Conservation (phyloP, 2,888 invertebrate genomes). For the Eueremaeus valkanovi region DNA sequence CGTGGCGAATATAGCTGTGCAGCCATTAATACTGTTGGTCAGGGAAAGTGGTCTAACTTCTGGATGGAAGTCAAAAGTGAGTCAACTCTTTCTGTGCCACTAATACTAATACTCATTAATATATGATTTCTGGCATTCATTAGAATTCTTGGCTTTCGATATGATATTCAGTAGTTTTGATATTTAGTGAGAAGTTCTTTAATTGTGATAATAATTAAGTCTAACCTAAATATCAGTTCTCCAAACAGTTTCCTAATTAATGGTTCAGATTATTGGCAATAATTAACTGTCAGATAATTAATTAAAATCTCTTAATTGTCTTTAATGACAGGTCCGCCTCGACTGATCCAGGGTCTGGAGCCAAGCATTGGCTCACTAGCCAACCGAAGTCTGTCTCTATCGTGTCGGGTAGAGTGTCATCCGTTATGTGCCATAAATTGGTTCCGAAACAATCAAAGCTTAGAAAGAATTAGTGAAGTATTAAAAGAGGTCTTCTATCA, state of each 20-base stretch:
- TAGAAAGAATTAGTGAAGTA: conserved; percentile 40
- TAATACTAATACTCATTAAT: too few relatives aligned
- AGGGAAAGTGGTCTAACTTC: conserved; percentile 65
- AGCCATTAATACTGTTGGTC: conserved; percentile 78
- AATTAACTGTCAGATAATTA: background rate
- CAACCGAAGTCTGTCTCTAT: conserved; percentile 66
- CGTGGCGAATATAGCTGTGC: conserved; percentile 84
- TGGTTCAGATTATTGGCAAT: background rate
- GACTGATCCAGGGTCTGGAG: conserved; percentile 75
- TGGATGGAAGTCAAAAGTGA: conserved; percentile 46
- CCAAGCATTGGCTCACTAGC: conserved; percentile 68
- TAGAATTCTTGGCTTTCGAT: too few relatives aligned
- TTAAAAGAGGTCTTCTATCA: background rate
- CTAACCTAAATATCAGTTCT: too few relatives aligned
- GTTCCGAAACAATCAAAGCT: conserved; percentile 67
- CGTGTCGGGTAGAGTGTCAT: conserved; percentile 83
- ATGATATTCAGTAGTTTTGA: too few relatives aligned
- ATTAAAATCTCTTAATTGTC: conserved; percentile 11
- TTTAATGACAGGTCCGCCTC: conserved; percentile 70
- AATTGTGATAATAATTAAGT: too few relatives aligned
- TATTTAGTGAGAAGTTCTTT: too few relatives aligned
- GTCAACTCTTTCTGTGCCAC: too few relatives aligned
- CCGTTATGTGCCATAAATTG: conserved; percentile 79
- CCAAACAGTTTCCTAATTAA: background rate
- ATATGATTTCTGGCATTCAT: too few relatives aligned